Base-by-base conservation (phyloP, 2,113 vertebrate species). In the Anhinga anhinga region DNA sequence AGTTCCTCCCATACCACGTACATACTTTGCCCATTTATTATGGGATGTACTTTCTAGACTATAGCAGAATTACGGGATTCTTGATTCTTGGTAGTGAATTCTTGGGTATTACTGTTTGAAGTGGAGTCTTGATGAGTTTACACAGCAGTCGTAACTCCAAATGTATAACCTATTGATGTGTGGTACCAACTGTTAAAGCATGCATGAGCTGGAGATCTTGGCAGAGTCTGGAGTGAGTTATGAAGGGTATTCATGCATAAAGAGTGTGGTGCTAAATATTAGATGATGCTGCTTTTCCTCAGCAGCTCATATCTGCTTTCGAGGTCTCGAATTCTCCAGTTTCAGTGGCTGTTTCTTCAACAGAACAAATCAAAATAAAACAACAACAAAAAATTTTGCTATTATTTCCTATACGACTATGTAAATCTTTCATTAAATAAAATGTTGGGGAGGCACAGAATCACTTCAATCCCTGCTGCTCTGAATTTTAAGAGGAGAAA, bases 251-350 rank as follows among this genome's bases (percentile, higher is more conserved):
- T 91, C 86, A 67, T 81, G 90, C 76, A 52, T 90, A 42, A 73
- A n/a, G 59, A 87, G 34, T 36, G n/a, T 69, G 74, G 47, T 94
- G 63, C 59, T 95, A 95, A 96, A 95, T 97, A 93, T 95, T 96
- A 81, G 50, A 94, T 97, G 88, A 22, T 77, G 76, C 8, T 91
- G 50, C 42, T 92, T 5, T 34, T 82, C 27, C 42, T 73, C 49
- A 70, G 87, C 34, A 78, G n/a, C 63, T 95, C 34, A 1, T 89
- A 52, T n/a, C 22, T 67, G 56, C 82, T 93, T 93, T 90, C 82
- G 38, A 62, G 29, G 52, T 83, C 61, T 84, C 0, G 1, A 78
- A 70, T 88, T 93, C 58, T 95, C 17, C 34, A 62, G 40, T 25
- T 94, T 22, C 42, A 85, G 40, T 69, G 55, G 4, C 65, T 77